Percentiles rank a stretch among this genome's conserved stretches.
Conservation (phyloP, 2,797 vertebrate genomes). For the Psittacula echo region DNA sequence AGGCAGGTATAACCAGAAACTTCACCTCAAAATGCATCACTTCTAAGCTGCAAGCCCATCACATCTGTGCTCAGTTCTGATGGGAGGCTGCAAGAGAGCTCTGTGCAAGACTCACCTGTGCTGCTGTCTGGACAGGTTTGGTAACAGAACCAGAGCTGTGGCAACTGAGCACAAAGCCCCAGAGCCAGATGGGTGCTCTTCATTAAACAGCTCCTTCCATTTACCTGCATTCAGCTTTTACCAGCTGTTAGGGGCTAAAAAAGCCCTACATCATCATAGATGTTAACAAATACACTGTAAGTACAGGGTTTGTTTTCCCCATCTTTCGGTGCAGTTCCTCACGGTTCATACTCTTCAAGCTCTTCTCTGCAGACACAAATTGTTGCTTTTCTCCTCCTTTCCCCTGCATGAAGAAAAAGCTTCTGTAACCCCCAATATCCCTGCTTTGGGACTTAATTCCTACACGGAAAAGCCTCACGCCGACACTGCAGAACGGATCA, state of each 20-base stretch:
- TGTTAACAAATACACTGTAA: background rate
- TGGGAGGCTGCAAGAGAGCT: background rate
- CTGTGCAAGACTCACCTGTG: background rate
- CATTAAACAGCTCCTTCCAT: background rate
- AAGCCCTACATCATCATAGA: background rate
- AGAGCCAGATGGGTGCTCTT: background rate
- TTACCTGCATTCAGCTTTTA: background rate
- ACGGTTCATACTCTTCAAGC: background rate
- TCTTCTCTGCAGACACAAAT: background rate
- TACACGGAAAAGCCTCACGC: background rate
- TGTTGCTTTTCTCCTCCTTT: background rate
- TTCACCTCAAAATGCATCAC: background rate
- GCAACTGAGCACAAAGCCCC: background rate
- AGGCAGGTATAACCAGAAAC: background rate
- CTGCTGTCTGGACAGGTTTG: background rate
- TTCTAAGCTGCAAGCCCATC: background rate
- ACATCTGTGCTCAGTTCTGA: background rate
- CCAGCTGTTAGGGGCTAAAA: background rate
- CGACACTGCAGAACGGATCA: background rate
- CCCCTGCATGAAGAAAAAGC: background rate
- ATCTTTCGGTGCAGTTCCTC: background rate
- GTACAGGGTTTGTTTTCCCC: rapidly evolving
- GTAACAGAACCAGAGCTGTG: background rate
- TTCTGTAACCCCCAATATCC: background rate
- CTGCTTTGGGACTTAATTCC: background rate